These are phyloP conservation scores for Toxotes jaculatrix DNA, from an alignment of 2,113 vertebrate genomes.

Conservation along the genomic window DNA sequence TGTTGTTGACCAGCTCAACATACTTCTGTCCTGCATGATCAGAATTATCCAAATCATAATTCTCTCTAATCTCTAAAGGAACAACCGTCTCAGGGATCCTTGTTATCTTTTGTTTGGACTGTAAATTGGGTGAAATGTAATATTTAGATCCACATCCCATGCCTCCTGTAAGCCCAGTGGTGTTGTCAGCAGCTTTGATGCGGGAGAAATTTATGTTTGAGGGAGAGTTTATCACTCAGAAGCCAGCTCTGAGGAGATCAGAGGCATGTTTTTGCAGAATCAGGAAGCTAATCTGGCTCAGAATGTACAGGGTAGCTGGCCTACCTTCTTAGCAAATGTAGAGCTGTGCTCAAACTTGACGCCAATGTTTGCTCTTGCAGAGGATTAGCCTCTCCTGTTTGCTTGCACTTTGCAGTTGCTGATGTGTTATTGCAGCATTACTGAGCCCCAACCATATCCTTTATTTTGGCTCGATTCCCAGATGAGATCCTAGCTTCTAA, in stretches of 20 bases:
- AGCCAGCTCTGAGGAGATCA: conserved; percentile 63
- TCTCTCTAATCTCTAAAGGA: conserved; percentile 45
- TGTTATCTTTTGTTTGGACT: conserved; percentile 46
- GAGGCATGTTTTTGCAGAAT: conserved; percentile 55
- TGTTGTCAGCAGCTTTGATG: conserved; percentile 52
- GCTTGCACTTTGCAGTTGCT: conserved; percentile 59
- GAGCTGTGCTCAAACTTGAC: conserved; percentile 44
- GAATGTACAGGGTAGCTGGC: conserved; percentile 51
- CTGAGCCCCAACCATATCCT: conserved; percentile 39
- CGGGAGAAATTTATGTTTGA: conserved; percentile 57
- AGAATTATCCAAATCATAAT: conserved; percentile 9
- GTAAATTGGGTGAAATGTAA: conserved; percentile 39
- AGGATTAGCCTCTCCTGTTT: conserved; percentile 65
- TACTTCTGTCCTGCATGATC: conserved; percentile 15
- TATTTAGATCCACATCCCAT: conserved; percentile 30
- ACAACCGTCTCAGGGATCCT: conserved; percentile 31
- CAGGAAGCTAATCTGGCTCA: conserved; percentile 67
- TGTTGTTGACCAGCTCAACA: conserved; percentile 23
- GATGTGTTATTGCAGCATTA: conserved; percentile 56
- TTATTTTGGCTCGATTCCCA: conserved; percentile 60
- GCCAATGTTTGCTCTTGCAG: conserved; percentile 52
- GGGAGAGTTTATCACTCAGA: conserved; percentile 60
- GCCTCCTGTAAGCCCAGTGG: conserved; percentile 14
- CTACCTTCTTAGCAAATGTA: conserved; percentile 50
- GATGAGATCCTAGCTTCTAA: conserved; percentile 49